Base-by-base conservation (phyloP, 1,140 invertebrate species). In the Tenebrio molitor region DNA sequence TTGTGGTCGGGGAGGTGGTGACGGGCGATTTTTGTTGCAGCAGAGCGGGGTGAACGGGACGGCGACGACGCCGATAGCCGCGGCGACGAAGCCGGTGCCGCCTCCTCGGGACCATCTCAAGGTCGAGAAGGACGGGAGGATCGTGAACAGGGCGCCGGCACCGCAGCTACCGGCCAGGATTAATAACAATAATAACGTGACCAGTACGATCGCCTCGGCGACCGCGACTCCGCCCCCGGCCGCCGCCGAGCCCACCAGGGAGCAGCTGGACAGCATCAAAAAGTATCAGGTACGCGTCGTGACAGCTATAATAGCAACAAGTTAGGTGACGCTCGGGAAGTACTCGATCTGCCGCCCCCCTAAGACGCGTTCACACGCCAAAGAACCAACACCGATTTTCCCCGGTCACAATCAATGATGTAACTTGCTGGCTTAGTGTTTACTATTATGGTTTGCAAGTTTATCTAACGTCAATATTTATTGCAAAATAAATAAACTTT, bases 201-300 rank as follows among this genome's bases (percentile, higher is more conserved):
- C 81, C n/a, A n/a, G n/a, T n/a, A n/a, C n/a, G n/a, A n/a, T n/a
- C 10, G 72, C 80, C n/a, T 82, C 83, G 67, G 83, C 84, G 0
- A 81, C 84, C 1, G 8, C 62, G n/a, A 39, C 71, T 4, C 64
- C 63, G 17, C 83, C 84, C 0, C 82, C 84, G 17, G 83, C 84
- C 62, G 83, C 85, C 12, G 82, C 83, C 34, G 90, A 92, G 75
- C 91, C 91, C 15, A 93, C 92, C 58, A 87, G 91, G 75, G 94
- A 96, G 76, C 93, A 97, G 83, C 85, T 96, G 79, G 92, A 96
- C 77, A 93, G 94, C 80, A 95, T 97, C 81, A 91, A 91, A 77
- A 96, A 96, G 83, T 96, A 93, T 84, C 92, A 95, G 90, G 94
- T 95, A 76, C 8, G 17, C 10, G 44, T 1, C 19, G 44, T 17